Evolutionary conservation across 2,888 invertebrate genomes (phyloP), one percentile per base, ranked within the genome.

Genomic region (Lycia hirtaria): DNA sequence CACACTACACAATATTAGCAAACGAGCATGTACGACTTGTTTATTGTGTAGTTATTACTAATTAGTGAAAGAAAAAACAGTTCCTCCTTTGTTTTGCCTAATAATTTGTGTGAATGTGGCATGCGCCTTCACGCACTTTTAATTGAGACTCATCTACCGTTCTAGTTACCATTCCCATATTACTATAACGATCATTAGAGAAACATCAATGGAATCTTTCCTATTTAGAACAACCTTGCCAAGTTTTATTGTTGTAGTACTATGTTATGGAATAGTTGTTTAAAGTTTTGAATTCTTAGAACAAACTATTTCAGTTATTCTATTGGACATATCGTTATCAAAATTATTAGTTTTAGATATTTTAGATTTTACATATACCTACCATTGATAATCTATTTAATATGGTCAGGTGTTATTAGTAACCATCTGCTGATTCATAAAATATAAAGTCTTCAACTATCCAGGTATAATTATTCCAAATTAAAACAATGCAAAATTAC

Each of bases 11-110:
- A n/a, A n/a, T n/a, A n/a, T n/a, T 75, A 73, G 68, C 62, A 64
- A 67, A 68, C 54, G 56, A 62, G 69, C 71, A 69, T 71, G 69
- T 65, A 61, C 60, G 52, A 67, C 63, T 64, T 30, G 47, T 48
- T 41, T 47, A 22, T 45, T 12, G 37, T 26, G 50, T 45, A 40
- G 32, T 65, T 65, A 17, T 35, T 35, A 26, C 3, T 40, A 59
- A 68, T 64, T 61, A 64, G 59, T 62, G 64, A 66, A 67, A 71
- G 67, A 70, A 72, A 62, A 64, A 61, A 60, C 57, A 37, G 56
- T 66, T 66, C 67, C 73, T 72, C 69, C 71, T 67, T 65, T 67
- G 62, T 68, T 62, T 24, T 37, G 37, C 19, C 2, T 67, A 64
- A 61, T 67, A 44, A 56, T 63, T 57, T 56, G 68, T 70, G 60